phyloP scores from a whole-genome alignment of 1,140 invertebrate species.

The Camponotus vicinus region DNA sequence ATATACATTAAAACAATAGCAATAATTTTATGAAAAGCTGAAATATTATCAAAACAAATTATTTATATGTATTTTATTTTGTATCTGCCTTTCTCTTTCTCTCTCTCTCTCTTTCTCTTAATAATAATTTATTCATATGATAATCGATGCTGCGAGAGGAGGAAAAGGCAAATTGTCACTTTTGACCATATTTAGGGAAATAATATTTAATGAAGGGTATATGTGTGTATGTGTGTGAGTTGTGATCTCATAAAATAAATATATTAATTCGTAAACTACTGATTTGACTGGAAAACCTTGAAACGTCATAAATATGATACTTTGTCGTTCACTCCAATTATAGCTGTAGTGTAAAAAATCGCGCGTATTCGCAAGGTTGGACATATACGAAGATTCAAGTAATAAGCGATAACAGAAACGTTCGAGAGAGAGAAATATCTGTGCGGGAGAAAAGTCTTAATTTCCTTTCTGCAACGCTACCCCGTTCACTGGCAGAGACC shows the following conservation, averaged over 20 bases:
- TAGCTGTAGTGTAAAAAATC: slow-evolving; percentile 16
- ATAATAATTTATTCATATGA: slow-evolving; percentile 49
- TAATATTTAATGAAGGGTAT: slow-evolving; percentile 33
- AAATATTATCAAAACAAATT: slow-evolving; percentile 43
- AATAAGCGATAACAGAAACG: slow-evolving; percentile 52
- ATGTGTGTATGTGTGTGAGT: not conserved
- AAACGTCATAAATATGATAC: slow-evolving; percentile 35
- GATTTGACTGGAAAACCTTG: not conserved
- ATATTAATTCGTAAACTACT: not conserved
- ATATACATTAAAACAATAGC: slow-evolving; percentile 20
- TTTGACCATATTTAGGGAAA: slow-evolving; percentile 12
- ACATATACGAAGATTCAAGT: slow-evolving; percentile 25
- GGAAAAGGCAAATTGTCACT: slow-evolving; percentile 21
- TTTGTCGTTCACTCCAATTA: slow-evolving; percentile 15
- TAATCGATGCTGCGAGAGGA: slow-evolving; percentile 37
- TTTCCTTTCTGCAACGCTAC: slow-evolving; percentile 67
- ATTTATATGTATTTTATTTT: slow-evolving; percentile 26
- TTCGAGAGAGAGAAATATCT: slow-evolving; percentile 13
- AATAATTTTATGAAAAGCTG: slow-evolving; percentile 17
- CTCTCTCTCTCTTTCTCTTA: no score
- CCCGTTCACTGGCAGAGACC: not conserved
- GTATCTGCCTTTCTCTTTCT: no score
- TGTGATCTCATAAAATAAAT: slow-evolving; percentile 30
- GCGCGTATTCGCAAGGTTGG: not conserved
- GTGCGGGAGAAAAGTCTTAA: slow-evolving; percentile 57